Evolutionary conservation across 2,797 vertebrate genomes (phyloP).

Genomic region (Neopelma chrysocephalum): DNA sequence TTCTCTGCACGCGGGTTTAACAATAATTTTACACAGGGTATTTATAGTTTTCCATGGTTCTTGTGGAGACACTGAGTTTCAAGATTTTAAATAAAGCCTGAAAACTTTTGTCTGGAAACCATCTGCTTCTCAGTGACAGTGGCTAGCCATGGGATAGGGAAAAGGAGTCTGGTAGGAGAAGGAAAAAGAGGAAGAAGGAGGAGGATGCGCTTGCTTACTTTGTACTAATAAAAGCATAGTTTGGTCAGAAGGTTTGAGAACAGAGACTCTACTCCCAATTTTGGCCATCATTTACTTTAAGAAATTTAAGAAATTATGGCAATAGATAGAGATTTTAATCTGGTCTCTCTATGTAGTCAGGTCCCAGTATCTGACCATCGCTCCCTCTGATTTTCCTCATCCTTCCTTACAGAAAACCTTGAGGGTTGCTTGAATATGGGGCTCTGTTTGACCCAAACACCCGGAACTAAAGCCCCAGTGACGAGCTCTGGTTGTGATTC

Average conservation of each 20-base stretch:
- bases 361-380: accelerated
- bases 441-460: not conserved
- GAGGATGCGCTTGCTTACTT: not conserved
- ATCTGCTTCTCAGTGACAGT: not conserved
- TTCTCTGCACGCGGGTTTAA: not conserved
- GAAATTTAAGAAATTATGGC: not conserved
- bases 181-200: not conserved
- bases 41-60: not conserved
- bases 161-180: not conserved
- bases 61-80: not conserved
- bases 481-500: accelerated
- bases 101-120: not conserved
- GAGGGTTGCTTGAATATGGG: not conserved
- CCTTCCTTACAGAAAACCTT: not conserved
- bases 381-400: not conserved
- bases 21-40: not conserved
- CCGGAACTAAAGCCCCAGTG: not conserved
- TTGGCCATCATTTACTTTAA: not conserved
- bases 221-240: not conserved
- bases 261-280: not conserved
- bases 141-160: not conserved
- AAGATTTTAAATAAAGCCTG: conserved; percentile 17
- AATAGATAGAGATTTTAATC: not conserved
- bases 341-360: not conserved
- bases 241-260: not conserved